phyloP scores from a whole-genome alignment of 2,797 vertebrate species.

The Rhinophrynus dorsalis region DNA sequence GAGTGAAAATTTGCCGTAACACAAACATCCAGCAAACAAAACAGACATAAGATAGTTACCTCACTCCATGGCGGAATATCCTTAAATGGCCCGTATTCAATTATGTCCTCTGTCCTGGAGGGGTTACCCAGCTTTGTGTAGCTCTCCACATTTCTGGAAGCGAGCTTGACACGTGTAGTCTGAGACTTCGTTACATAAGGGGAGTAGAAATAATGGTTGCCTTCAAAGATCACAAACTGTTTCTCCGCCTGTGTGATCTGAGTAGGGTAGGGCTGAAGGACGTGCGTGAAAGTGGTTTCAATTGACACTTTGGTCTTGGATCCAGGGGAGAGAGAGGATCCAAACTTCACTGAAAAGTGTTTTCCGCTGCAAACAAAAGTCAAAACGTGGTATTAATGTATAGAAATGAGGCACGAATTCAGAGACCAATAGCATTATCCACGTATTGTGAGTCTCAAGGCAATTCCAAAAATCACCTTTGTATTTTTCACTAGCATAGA shows the following conservation, averaged over 20 bases:
- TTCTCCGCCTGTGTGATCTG: constrained; percentile 94
- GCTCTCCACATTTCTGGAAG: constrained; percentile 90
- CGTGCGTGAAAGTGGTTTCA: constrained; percentile 87
- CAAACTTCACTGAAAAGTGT: constrained; percentile 85
- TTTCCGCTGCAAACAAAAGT: constrained; percentile 73
- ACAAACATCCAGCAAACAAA: too few relatives aligned
- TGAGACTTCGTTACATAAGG: constrained; percentile 88
- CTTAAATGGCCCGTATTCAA: constrained; percentile 93
- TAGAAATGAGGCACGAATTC: too few relatives aligned
- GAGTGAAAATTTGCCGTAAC: too few relatives aligned
- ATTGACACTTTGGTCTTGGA: constrained; percentile 83
- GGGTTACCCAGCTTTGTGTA: constrained; percentile 95
- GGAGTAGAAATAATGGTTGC: constrained; percentile 95
- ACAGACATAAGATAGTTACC: too few relatives aligned
- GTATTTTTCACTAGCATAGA: too few relatives aligned
- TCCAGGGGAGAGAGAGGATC: constrained; percentile 78
- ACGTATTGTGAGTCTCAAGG: too few relatives aligned
- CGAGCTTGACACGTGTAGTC: constrained; percentile 85
- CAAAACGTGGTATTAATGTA: not conserved
- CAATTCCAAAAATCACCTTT: too few relatives aligned
- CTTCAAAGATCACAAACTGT: constrained; percentile 95
- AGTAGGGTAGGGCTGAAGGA: constrained; percentile 89
- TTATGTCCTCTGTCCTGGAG: constrained; percentile 82
- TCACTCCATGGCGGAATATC: constrained; percentile 86
- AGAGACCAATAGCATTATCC: too few relatives aligned